A percentile compares a stretch with the other conserved stretches of the same genome.
phyloP scores from a whole-genome alignment of 1,140 invertebrate species.

The Megalonaias nervosa region DNA sequence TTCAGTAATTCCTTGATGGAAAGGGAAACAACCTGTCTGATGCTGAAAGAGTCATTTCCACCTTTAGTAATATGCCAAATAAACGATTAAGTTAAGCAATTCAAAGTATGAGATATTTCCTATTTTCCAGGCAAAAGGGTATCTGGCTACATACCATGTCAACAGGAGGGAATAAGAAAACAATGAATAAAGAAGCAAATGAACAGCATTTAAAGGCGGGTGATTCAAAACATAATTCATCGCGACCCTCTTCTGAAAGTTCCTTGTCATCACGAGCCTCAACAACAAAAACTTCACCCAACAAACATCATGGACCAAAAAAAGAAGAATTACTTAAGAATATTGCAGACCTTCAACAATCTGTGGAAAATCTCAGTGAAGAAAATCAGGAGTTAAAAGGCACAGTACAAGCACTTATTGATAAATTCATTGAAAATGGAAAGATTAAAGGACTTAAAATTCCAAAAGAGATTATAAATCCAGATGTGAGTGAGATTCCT shows the following conservation, averaged over 20 bases:
- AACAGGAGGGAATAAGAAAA: no score
- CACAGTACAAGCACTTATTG: slow-evolving; percentile 35
- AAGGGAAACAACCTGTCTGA: no score
- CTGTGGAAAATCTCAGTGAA: slow-evolving; percentile 41
- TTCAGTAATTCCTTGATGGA: no score
- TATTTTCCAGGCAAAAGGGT: no score
- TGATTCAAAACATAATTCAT: background rate
- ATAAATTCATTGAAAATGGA: slow-evolving; percentile 45
- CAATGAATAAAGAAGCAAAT: no score
- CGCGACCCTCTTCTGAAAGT: slow-evolving; percentile 7
- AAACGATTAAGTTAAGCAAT: no score
- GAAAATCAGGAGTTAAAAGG: slow-evolving; percentile 52
- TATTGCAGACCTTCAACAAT: slow-evolving; percentile 45
- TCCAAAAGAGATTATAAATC: slow-evolving; percentile 25
- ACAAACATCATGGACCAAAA: slow-evolving; percentile 22
- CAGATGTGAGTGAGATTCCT: slow-evolving; percentile 44
- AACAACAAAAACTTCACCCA: slow-evolving; percentile 8
- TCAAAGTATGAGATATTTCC: no score
- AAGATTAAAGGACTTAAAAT: slow-evolving; percentile 43
- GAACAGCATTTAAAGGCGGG: no score
- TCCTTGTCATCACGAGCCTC: slow-evolving; percentile 25
- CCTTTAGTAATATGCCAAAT: no score
- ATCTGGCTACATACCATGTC: no score
- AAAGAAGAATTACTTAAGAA: slow-evolving; percentile 49
- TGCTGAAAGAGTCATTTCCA: no score